Percentiles rank a stretch among this genome's conserved stretches.
phyloP scores from a whole-genome alignment of 2,888 invertebrate genomes.

The Rhingia rostrata region DNA sequence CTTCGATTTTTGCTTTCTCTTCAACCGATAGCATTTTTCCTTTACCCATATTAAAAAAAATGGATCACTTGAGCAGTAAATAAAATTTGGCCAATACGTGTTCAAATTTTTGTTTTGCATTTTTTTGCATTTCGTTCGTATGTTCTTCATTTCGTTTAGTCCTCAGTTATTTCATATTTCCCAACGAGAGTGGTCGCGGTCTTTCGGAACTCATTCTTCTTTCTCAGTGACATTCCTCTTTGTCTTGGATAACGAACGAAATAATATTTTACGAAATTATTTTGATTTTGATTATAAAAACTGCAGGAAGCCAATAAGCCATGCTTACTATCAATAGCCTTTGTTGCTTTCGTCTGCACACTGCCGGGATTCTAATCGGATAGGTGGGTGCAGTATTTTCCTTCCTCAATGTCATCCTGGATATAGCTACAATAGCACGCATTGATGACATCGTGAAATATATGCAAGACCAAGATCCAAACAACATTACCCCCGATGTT shows the following conservation, averaged over 20 bases:
- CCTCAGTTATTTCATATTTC: neutral
- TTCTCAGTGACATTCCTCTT: slow-evolving; percentile 46
- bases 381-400: slow-evolving; percentile 79
- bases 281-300: neutral
- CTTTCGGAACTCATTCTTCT: neutral
- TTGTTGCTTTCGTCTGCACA: slow-evolving; percentile 79
- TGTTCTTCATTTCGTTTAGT: neutral
- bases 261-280: slow-evolving; percentile 1
- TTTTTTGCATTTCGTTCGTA: neutral
- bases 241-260: slow-evolving; percentile 27
- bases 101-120: neutral
- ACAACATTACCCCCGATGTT: neutral
- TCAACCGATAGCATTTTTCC: too few relatives aligned
- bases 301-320: neutral
- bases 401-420: slow-evolving; percentile 75
- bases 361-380: slow-evolving; percentile 80
- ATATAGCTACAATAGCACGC: slow-evolving; percentile 58
- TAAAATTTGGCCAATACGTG: too few relatives aligned
- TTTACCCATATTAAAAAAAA: too few relatives aligned
- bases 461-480: slow-evolving; percentile 19
- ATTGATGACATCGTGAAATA: slow-evolving; percentile 45
- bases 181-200: neutral
- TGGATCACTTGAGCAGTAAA: too few relatives aligned
- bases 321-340: slow-evolving; percentile 75
- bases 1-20: too few relatives aligned